Base-by-base conservation (phyloP, 2,797 vertebrate genomes). In the Gymnodraco acuticeps region DNA sequence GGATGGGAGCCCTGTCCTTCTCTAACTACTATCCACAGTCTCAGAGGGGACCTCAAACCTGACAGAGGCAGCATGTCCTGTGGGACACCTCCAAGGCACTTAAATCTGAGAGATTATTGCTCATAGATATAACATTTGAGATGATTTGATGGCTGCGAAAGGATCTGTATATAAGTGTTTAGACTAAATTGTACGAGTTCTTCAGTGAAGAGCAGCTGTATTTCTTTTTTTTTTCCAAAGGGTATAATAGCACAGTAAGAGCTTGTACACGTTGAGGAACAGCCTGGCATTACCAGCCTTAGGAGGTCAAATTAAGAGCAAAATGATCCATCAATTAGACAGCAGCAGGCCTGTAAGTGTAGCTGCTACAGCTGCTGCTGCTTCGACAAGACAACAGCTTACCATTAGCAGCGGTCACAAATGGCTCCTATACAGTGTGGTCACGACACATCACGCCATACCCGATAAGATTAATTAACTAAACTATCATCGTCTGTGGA, bases 271-370 rank as follows among this genome's bases (percentile, higher is more conserved):
- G n/a, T 74, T 19, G 77, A 91, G 78, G 74, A 93, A 90, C 89
- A 89, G 89, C 90, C 88, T 90, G 88, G 87, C 84, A 90, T 92
- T 90, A 86, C 70, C 85, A 88, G 87, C 88, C 87, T 87, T 91
- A 88, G 82, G 89, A 94, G 92, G 91, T 94, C 89, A 94, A 90
- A 92, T 92, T 93, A 89, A 89, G 88, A 93, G 89, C 91, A 90
- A 92, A 93, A 89, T 85, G 90, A 92, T 93, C 90, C 87, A 91
- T 93, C 93, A 94, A 88, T 92, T 90, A 92, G 92, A 94, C 92
- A 88, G 89, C 90, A 83, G 90, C 78, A 78, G 85, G 80, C 83
- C 87, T 93, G 80, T 82, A 88, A 93, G 88, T 90, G 89, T 82
- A 82, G 81, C 87, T 63, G 86, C 92, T 80, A 73, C 92, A 88